phyloP scores from a whole-genome alignment of 2,888 invertebrate genomes.

The Steinernema hermaphroditum region DNA sequence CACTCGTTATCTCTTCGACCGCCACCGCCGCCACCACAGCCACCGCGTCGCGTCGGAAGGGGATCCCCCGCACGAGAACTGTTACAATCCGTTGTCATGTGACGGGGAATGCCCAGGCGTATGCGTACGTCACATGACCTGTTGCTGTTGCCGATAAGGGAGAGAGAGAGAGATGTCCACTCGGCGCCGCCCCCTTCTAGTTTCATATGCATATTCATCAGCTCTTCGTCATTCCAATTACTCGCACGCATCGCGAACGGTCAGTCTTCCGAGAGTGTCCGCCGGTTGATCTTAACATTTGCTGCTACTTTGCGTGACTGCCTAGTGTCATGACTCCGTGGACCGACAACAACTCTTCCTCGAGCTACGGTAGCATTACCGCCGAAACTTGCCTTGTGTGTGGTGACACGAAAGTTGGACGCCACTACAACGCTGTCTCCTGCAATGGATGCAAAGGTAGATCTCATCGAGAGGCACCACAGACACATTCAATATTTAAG shows the following conservation, averaged over 20 bases:
- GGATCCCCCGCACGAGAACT: neutral
- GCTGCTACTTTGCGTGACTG: neutral
- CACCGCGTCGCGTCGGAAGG: neutral
- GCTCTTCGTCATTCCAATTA: slow-evolving; percentile 2
- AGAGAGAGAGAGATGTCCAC: slow-evolving; percentile 8
- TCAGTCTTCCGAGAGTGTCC: neutral
- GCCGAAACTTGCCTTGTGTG: slow-evolving; percentile 28
- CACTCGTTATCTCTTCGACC: neutral
- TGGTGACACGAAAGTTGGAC: slow-evolving; percentile 30
- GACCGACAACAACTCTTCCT: neutral
- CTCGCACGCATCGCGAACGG: slow-evolving; percentile 6
- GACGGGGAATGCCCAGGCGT: slow-evolving; percentile 1
- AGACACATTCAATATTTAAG: neutral
- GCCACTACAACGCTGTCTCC: slow-evolving; percentile 32
- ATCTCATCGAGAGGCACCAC: no score
- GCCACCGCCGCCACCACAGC: neutral
- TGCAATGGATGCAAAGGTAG: slow-evolving; percentile 31
- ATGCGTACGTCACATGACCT: slow-evolving; percentile 14
- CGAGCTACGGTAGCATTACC: neutral
- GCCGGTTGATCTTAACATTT: no score
- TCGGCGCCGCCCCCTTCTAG: neutral
- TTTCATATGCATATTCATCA: slow-evolving; percentile 19
- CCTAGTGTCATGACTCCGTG: neutral
- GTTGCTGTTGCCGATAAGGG: slow-evolving; percentile 7
- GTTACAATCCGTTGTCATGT: slow-evolving; percentile 16